These are phyloP conservation scores for Paratilapia polleni DNA, from an alignment of 2,113 vertebrate genomes.

Conservation along the genomic window DNA sequence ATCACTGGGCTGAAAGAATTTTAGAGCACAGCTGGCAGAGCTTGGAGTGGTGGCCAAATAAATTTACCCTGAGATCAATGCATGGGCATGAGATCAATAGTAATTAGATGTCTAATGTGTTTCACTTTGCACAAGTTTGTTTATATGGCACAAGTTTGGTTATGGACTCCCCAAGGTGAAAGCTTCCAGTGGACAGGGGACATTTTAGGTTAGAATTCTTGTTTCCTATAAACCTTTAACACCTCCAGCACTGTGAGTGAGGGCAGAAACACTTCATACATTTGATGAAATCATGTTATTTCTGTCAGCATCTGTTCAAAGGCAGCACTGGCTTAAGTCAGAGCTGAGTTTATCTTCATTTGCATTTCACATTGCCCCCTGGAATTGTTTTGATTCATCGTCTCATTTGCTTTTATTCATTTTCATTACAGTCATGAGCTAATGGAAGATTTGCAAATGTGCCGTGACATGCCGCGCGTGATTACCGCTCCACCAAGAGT, in stretches of 20 bases:
- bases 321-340: neutral
- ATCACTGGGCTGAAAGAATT: slow-evolving; percentile 20
- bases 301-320: slow-evolving; percentile 16
- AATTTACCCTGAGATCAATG: slow-evolving; percentile 28
- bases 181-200: neutral
- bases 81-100: slow-evolving; percentile 40
- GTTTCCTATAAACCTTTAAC: neutral
- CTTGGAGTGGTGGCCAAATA: neutral
- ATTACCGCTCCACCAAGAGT: slow-evolving; percentile 14
- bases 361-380: slow-evolving; percentile 13
- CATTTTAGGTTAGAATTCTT: neutral
- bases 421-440: slow-evolving; percentile 33
- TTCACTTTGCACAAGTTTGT: slow-evolving; percentile 46
- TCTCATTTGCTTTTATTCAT: slow-evolving; percentile 50
- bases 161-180: slow-evolving; percentile 21
- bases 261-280: neutral
- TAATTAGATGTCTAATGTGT: slow-evolving; percentile 50
- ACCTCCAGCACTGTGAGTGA: neutral
- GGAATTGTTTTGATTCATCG: slow-evolving; percentile 30
- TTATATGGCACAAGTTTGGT: slow-evolving; percentile 22
- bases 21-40: slow-evolving; percentile 22
- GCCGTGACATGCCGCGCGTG: slow-evolving; percentile 1
- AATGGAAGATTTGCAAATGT: slow-evolving; percentile 41
- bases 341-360: slow-evolving; percentile 5
- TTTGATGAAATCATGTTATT: neutral